Evolutionary conservation across 2,888 invertebrate genomes (phyloP).

Genomic region (Leptothorax acervorum): DNA sequence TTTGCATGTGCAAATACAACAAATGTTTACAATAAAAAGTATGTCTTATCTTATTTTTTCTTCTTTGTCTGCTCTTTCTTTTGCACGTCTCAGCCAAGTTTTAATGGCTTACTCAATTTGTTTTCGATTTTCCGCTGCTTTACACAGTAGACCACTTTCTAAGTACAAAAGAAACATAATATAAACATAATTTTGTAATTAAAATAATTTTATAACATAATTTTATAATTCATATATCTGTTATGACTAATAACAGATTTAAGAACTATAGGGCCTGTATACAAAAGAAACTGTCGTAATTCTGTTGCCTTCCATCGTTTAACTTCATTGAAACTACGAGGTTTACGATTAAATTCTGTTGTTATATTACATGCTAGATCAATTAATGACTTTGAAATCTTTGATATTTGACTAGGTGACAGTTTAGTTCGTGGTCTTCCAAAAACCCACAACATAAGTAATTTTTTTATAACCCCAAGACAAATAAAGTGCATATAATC

Average conservation of each 20-base stretch:
- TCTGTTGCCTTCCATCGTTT: slow-evolving; percentile 13
- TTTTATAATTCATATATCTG: not conserved
- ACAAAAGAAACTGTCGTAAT: too few species aligned
- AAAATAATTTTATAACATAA: too few species aligned
- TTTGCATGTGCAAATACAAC: too few species aligned
- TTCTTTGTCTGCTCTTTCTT: too few species aligned
- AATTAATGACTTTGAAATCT: not conserved
- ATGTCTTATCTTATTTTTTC: too few species aligned
- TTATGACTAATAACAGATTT: slow-evolving; percentile 1
- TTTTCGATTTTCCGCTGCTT: too few species aligned
- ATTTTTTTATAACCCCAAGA: not conserved
- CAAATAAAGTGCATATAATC: not conserved
- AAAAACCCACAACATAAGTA: not conserved
- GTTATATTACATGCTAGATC: slow-evolving; percentile 3
- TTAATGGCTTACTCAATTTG: too few species aligned
- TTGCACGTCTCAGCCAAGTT: too few species aligned
- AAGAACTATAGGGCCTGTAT: not conserved
- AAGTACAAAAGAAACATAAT: too few species aligned
- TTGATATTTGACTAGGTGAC: not conserved
- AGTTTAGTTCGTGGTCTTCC: not conserved
- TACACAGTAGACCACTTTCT: too few species aligned
- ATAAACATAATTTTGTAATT: too few species aligned
- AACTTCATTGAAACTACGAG: not conserved
- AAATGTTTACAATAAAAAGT: too few species aligned
- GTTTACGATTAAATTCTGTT: not conserved